These are phyloP conservation scores for Rhamnusium bicolor DNA, from an alignment of 2,888 invertebrate genomes.

Conservation along the genomic window DNA sequence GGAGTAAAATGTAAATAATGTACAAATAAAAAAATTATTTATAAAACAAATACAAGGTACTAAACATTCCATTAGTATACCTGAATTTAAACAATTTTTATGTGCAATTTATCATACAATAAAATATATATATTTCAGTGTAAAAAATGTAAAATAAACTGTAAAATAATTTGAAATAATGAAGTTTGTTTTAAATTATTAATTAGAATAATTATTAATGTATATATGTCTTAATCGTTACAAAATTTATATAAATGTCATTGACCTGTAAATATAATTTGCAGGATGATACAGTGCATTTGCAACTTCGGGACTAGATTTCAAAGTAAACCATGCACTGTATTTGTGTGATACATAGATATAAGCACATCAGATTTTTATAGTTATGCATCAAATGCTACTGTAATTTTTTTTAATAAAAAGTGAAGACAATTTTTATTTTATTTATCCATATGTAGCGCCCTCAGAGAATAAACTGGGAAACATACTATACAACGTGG, in stretches of 20 bases:
- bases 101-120: slow-evolving; percentile 24
- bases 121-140: slow-evolving; percentile 8
- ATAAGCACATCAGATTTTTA: slow-evolving; percentile 14
- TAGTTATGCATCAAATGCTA: slow-evolving; percentile 47
- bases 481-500: too few species aligned
- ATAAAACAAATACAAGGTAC: slow-evolving; percentile 6
- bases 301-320: background rate
- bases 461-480: too few species aligned
- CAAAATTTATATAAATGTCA: slow-evolving; percentile 34
- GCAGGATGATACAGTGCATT: slow-evolving; percentile 1
- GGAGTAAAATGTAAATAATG: slow-evolving; percentile 39
- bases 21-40: slow-evolving; percentile 30
- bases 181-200: background rate
- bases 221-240: background rate
- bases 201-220: background rate
- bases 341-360: slow-evolving; percentile 44
- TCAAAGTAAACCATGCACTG: slow-evolving; percentile 20
- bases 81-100: background rate
- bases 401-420: slow-evolving; percentile 32
- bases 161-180: background rate
- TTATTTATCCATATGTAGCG: background rate
- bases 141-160: background rate
- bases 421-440: background rate
- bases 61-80: slow-evolving; percentile 25
- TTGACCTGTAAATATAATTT: slow-evolving; percentile 33